phyloP scores from a whole-genome alignment of 2,888 invertebrate genomes.

The Chloromyia formosa region DNA sequence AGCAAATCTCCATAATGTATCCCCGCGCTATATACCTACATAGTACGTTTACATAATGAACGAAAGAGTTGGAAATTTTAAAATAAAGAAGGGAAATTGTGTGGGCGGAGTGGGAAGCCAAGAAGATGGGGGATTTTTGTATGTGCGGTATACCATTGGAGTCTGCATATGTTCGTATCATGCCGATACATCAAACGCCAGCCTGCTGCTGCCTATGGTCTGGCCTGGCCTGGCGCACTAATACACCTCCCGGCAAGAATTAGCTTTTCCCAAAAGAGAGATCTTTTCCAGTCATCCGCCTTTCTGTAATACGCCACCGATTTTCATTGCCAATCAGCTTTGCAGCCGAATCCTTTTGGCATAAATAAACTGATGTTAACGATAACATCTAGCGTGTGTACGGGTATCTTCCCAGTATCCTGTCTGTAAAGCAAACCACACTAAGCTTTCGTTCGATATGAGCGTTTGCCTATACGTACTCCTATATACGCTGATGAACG shows the following conservation, averaged over 20 bases:
- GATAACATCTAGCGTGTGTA: slow-evolving; percentile 4
- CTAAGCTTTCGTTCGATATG: slow-evolving; percentile 21
- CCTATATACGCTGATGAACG: slow-evolving; percentile 10
- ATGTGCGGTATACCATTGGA: slow-evolving; percentile 41
- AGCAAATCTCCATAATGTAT: slow-evolving; percentile 34
- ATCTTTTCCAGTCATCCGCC: slow-evolving; percentile 6
- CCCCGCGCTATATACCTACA: slow-evolving; percentile 22
- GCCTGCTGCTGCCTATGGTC: neutral
- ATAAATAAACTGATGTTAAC: slow-evolving; percentile 15
- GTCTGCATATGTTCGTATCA: slow-evolving; percentile 40
- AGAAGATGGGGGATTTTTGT: slow-evolving; percentile 23
- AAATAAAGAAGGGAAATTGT: slow-evolving; percentile 42
- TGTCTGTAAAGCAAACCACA: slow-evolving; percentile 21
- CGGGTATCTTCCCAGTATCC: neutral
- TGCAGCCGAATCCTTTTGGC: slow-evolving; percentile 13
- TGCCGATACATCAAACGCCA: slow-evolving; percentile 38
- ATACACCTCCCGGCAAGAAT: slow-evolving; percentile 32
- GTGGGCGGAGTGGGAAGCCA: slow-evolving; percentile 37
- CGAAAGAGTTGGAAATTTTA: slow-evolving; percentile 50
- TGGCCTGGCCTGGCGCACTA: neutral
- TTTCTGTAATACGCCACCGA: slow-evolving; percentile 4
- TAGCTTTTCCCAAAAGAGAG: slow-evolving; percentile 31
- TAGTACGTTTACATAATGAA: slow-evolving; percentile 48
- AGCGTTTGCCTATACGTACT: too few species aligned
- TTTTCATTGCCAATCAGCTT: slow-evolving; percentile 21